phyloP scores from a whole-genome alignment of 2,113 vertebrate species.

The Hipposideros armiger region DNA sequence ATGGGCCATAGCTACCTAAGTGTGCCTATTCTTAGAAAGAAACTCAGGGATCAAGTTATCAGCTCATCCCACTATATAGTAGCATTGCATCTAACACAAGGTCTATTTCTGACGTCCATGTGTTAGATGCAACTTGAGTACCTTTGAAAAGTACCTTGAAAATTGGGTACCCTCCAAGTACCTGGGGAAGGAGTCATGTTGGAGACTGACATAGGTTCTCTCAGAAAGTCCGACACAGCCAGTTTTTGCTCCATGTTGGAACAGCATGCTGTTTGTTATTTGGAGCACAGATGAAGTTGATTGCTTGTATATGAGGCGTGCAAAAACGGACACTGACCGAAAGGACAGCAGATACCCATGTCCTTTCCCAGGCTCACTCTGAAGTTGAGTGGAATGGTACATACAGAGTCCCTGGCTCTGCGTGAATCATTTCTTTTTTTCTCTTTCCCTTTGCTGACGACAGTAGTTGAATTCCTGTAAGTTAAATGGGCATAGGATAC shows the following conservation, averaged over 20 bases:
- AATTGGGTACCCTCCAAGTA: not conserved
- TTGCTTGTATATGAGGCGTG: not conserved
- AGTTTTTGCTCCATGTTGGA: not conserved
- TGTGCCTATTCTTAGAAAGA: not conserved
- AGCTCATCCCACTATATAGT: not conserved
- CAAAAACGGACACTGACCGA: not conserved
- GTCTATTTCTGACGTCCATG: not conserved
- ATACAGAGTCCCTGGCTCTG: not conserved
- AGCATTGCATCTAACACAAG: not conserved
- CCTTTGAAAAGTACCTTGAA: not conserved
- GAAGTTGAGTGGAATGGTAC: not conserved
- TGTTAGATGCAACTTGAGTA: conserved; percentile 17
- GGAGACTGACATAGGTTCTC: not conserved
- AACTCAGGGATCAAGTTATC: not conserved
- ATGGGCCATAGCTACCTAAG: not conserved
- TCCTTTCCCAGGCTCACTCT: not conserved
- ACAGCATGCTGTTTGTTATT: not conserved
- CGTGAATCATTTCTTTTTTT: not conserved
- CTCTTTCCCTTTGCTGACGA: not conserved
- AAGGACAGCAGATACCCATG: not conserved
- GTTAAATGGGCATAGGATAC: not conserved
- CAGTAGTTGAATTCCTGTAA: conserved; percentile 43
- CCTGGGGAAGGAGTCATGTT: not conserved
- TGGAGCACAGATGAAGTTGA: not conserved
- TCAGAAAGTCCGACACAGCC: not conserved